These are phyloP conservation scores for Chlorops oryzae DNA, from an alignment of 1,140 invertebrate genomes.

Conservation along the genomic window DNA sequence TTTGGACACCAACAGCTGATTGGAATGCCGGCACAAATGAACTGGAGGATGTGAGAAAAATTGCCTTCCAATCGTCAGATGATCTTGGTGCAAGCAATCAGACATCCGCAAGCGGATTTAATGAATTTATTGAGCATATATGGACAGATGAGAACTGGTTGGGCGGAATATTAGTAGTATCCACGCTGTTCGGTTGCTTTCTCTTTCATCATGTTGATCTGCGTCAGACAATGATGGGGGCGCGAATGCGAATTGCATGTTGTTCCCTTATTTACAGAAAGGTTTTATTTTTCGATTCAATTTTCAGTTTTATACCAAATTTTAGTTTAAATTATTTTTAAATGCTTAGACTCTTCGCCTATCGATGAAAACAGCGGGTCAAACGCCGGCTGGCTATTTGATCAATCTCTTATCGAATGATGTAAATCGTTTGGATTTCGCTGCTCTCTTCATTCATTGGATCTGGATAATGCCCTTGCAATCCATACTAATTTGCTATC, in stretches of 20 bases:
- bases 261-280: slow-evolving; percentile 58
- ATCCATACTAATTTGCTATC: slow-evolving; percentile 51
- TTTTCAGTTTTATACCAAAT: not conserved
- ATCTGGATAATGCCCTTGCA: slow-evolving; percentile 69
- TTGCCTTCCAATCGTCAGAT: too few species aligned
- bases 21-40: not conserved
- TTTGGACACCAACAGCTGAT: not conserved
- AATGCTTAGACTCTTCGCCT: slow-evolving; percentile 53
- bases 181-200: slow-evolving; percentile 39
- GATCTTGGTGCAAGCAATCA: not conserved
- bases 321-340: not conserved
- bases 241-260: slow-evolving; percentile 53
- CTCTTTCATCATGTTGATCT: slow-evolving; percentile 45
- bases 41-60: not conserved
- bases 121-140: too few species aligned
- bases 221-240: slow-evolving; percentile 40
- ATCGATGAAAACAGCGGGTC: slow-evolving; percentile 59
- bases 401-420: slow-evolving; percentile 83
- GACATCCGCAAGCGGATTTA: too few species aligned
- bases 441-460: slow-evolving; percentile 57
- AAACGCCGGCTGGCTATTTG: slow-evolving; percentile 72
- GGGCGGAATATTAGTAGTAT: slow-evolving; percentile 28
- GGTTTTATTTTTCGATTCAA: slow-evolving; percentile 28
- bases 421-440: slow-evolving; percentile 59
- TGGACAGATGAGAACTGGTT: slow-evolving; percentile 36